Evolutionary conservation across 2,113 vertebrate genomes (phyloP).

Genomic region (Mesocricetus auratus): DNA sequence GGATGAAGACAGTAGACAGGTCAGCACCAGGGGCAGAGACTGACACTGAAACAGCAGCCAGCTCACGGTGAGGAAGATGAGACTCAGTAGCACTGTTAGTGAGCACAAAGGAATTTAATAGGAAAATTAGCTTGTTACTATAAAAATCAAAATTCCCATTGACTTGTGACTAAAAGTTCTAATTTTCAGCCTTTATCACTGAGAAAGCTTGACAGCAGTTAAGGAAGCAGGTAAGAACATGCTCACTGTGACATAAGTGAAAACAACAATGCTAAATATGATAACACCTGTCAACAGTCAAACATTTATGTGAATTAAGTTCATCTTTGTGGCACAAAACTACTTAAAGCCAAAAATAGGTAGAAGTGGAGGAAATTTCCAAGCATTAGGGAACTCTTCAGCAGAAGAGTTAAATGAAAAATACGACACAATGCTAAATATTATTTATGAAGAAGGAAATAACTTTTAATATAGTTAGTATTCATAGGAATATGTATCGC

Average conservation of each 20-base stretch:
- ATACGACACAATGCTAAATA: background rate
- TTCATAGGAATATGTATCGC: background rate
- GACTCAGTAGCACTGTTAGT: background rate
- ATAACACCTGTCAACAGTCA: background rate
- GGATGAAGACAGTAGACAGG: background rate
- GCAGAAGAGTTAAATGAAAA: background rate
- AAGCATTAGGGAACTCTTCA: background rate
- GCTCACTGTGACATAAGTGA: background rate
- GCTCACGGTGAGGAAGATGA: background rate
- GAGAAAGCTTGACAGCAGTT: background rate
- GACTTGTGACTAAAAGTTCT: background rate
- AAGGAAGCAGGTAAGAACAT: background rate
- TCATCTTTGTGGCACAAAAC: background rate
- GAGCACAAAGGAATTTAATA: background rate
- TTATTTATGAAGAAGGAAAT: background rate
- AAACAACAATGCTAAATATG: background rate
- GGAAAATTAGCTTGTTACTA: background rate
- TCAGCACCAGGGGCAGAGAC: background rate
- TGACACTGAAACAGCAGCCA: background rate
- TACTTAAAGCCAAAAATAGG: background rate
- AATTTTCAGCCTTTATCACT: background rate
- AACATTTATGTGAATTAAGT: background rate
- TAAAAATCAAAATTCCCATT: background rate
- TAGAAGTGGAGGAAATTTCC: background rate
- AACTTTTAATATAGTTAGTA: background rate